These are phyloP conservation scores for Leucopternis melanops DNA, from an alignment of 2,113 vertebrate genomes.

Conservation along the genomic window DNA sequence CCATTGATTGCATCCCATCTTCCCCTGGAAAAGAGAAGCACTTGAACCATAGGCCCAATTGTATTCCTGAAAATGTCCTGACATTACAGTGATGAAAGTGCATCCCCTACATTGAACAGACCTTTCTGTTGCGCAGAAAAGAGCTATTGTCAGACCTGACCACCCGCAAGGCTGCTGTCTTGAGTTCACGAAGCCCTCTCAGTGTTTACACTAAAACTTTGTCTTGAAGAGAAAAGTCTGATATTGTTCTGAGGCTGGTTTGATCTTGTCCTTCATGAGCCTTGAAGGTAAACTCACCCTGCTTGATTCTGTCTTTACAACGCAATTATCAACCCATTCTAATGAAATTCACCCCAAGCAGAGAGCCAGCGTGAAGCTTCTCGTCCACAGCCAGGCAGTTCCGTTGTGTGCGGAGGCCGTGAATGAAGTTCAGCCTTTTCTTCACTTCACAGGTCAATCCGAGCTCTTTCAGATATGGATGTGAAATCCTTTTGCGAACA, in stretches of 20 bases:
- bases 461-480: background rate
- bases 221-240: background rate
- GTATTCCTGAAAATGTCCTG: background rate
- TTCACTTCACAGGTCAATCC: background rate
- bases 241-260: background rate
- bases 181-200: background rate
- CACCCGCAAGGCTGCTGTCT: background rate
- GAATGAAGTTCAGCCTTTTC: background rate
- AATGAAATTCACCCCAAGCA: constrained; percentile 11
- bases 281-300: background rate
- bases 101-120: background rate
- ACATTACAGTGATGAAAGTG: fast-evolving
- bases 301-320: background rate
- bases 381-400: background rate
- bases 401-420: background rate
- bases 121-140: background rate
- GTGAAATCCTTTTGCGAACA: background rate
- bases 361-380: background rate
- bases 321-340: background rate
- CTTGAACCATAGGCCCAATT: background rate
- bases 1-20: fast-evolving
- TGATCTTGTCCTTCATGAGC: background rate
- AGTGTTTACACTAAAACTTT: background rate
- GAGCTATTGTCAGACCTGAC: background rate
- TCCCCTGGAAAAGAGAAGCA: background rate